Conservation (phyloP, 2,888 invertebrate species). For the Spodoptera littoralis region DNA sequence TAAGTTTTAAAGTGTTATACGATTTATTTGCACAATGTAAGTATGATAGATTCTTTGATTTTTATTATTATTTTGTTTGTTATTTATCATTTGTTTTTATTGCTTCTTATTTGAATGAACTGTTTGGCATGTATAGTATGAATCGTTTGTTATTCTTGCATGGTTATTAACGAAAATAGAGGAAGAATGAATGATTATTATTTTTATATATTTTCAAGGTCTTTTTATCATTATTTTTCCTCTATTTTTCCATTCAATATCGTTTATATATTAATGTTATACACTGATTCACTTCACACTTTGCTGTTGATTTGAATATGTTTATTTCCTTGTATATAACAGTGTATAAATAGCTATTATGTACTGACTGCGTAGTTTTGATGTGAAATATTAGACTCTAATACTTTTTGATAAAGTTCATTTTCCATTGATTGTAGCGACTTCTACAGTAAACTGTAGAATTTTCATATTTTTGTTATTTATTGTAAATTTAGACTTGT, state of each 20-base stretch:
- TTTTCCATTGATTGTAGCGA: constrained; percentile 16
- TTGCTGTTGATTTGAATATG: constrained; percentile 18
- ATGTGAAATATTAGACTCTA: constrained; percentile 50
- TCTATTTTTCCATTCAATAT: constrained; percentile 38
- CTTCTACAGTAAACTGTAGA: no score
- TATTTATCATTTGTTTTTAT: constrained; percentile 62
- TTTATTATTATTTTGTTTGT: constrained; percentile 63
- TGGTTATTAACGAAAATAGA: constrained; percentile 44
- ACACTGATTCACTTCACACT: constrained; percentile 30
- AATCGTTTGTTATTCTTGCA: constrained; percentile 58
- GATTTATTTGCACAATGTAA: constrained; percentile 81
- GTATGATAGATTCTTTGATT: constrained; percentile 73
- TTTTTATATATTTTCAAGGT: constrained; percentile 12
- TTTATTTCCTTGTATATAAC: constrained; percentile 41
- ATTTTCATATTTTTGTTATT: no score
- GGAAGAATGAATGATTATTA: constrained; percentile 34
- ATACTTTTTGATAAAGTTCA: constrained; percentile 12
- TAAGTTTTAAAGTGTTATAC: constrained; percentile 69
- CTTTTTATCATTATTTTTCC: constrained; percentile 26
- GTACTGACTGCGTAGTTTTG: constrained; percentile 48
- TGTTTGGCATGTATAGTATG: constrained; percentile 85
- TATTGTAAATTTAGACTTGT: no score
- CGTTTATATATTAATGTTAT: constrained; percentile 22
- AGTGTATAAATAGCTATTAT: constrained; percentile 48
- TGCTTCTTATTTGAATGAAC: constrained; percentile 80